Percentiles rank a stretch among this genome's conserved stretches.
Conservation (phyloP, 2,888 invertebrate species). For the Andricus quercusramuli region DNA sequence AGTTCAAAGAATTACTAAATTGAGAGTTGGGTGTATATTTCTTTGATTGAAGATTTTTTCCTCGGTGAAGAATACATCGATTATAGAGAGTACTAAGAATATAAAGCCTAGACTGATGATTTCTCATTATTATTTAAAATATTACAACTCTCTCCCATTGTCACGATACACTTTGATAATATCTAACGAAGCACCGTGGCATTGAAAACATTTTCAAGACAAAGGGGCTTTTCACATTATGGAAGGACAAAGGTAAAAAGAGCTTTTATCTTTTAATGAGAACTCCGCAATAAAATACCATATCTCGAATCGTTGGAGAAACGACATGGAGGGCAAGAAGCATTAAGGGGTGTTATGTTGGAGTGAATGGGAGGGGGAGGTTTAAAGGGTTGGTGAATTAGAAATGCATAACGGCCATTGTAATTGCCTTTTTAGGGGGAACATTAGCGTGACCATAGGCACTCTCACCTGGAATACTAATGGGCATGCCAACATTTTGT, state of each 20-base stretch:
- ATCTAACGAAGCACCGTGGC: background rate
- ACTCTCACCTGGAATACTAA: slow-evolving; percentile 36
- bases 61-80: too few species aligned
- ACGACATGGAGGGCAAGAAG: background rate
- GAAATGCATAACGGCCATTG: slow-evolving; percentile 54
- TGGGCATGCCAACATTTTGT: slow-evolving; percentile 27
- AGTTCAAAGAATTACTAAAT: too few species aligned
- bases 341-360: background rate
- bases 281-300: slow-evolving; percentile 27
- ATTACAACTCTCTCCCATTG: background rate
- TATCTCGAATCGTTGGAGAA: slow-evolving; percentile 23
- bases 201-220: background rate
- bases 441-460: slow-evolving; percentile 25
- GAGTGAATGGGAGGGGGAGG: background rate
- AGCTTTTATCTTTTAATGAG: slow-evolving; percentile 47
- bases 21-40: too few species aligned
- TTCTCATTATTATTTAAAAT: background rate
- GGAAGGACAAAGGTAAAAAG: slow-evolving; percentile 13
- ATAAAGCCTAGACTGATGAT: background rate
- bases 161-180: too few species aligned
- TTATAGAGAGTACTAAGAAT: too few species aligned
- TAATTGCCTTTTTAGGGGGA: slow-evolving; percentile 54
- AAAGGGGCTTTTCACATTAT: slow-evolving; percentile 34
- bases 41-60: too few species aligned
- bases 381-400: slow-evolving; percentile 48